Evolutionary conservation across 2,113 vertebrate species (phyloP).

Genomic region (Pterocles orientalis): DNA sequence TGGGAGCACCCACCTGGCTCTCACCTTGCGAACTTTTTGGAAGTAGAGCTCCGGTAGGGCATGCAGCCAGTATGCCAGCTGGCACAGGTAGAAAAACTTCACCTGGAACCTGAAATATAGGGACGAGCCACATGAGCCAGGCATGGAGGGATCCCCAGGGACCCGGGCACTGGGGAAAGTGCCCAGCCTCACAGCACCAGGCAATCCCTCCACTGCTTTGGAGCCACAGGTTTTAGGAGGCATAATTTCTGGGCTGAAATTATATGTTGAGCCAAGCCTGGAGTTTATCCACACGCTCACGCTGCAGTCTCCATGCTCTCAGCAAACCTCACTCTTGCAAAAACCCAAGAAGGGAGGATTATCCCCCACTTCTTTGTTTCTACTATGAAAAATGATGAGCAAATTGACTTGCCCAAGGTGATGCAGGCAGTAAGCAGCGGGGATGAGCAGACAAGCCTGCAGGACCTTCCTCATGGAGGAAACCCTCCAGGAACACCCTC

Average conservation of each 20-base stretch:
- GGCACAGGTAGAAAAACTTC: constrained; percentile 98
- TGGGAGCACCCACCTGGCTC: background rate
- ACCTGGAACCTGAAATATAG: constrained; percentile 89
- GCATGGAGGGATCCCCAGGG: background rate
- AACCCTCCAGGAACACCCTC: background rate
- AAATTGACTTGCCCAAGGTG: background rate
- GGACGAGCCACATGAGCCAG: background rate
- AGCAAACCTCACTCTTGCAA: background rate
- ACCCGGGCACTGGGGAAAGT: fast-evolving
- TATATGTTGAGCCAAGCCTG: fast-evolving
- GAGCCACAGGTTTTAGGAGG: background rate
- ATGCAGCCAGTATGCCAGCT: constrained; percentile 96
- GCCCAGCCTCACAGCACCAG: fast-evolving
- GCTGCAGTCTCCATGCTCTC: background rate
- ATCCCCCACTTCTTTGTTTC: background rate
- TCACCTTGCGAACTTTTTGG: constrained; percentile 98
- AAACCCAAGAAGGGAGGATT: background rate
- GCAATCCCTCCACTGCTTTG: background rate
- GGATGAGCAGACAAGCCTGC: background rate
- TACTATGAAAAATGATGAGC: background rate
- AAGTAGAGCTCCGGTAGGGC: constrained; percentile 97
- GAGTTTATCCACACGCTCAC: background rate
- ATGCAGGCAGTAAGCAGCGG: background rate
- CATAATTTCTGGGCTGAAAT: background rate
- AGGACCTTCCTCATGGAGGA: background rate